A percentile compares a stretch with the other conserved stretches of the same genome.
These are phyloP conservation scores for Macroteleia sp. DNA, from an alignment of 2,888 invertebrate genomes.

Conservation along the genomic window DNA sequence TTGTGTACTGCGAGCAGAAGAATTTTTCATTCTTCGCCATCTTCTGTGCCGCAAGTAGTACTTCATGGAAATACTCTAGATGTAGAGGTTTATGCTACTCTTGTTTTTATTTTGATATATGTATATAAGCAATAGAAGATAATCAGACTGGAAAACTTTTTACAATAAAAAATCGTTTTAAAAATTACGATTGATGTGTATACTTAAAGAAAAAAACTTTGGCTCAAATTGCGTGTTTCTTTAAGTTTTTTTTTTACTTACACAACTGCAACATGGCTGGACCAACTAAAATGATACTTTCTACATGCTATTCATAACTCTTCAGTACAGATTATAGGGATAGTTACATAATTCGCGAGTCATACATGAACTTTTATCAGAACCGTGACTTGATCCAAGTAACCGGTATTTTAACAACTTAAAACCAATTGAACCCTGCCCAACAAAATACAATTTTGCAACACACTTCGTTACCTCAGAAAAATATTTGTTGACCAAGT, in stretches of 20 bases:
- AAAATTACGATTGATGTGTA: slow-evolving; percentile 1
- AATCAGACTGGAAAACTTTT: slow-evolving; percentile 21
- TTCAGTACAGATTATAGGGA: slow-evolving; percentile 44
- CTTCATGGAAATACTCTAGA: slow-evolving; percentile 12
- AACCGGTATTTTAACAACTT: too few relatives aligned
- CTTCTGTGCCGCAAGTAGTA: slow-evolving; percentile 23
- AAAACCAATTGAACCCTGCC: too few relatives aligned
- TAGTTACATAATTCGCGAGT: slow-evolving; percentile 35
- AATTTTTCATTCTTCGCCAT: slow-evolving; percentile 13
- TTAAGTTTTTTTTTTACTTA: slow-evolving; percentile 2
- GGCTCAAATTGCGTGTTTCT: slow-evolving; percentile 13
- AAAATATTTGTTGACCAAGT: too few relatives aligned
- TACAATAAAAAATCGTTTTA: slow-evolving; percentile 2
- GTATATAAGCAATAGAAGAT: slow-evolving; percentile 7
- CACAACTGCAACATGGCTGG: slow-evolving; percentile 17
- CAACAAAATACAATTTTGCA: too few relatives aligned
- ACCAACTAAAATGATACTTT: slow-evolving; percentile 46
- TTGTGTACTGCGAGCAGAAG: slow-evolving; percentile 24
- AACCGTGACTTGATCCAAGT: slow-evolving; percentile 33
- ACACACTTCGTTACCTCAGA: too few relatives aligned
- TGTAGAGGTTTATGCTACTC: slow-evolving; percentile 20
- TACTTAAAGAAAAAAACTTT: slow-evolving; percentile 12
- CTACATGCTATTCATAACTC: slow-evolving; percentile 44
- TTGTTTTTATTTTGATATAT: slow-evolving; percentile 21
- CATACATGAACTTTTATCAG: too few relatives aligned